Conservation (phyloP, 2,797 vertebrate species). For the Borostomias antarcticus region DNA sequence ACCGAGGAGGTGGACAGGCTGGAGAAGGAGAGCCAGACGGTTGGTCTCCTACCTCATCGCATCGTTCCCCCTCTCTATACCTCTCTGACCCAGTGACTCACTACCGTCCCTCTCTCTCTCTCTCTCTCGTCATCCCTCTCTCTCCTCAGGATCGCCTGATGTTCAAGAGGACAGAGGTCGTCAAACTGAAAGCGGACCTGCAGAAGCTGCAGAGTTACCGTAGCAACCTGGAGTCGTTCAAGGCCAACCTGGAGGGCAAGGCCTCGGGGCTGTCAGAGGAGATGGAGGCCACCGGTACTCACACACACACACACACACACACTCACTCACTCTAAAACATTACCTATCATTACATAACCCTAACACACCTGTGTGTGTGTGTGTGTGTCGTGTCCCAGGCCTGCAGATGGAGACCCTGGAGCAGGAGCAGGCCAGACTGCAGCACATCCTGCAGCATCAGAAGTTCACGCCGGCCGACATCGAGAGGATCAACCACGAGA, state of each 20-base stretch:
- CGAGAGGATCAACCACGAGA: slow-evolving; percentile 92
- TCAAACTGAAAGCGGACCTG: slow-evolving; percentile 86
- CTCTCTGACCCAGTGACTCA: too few species aligned
- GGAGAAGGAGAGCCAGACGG: slow-evolving; percentile 89
- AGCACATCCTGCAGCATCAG: slow-evolving; percentile 85
- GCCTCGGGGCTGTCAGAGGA: slow-evolving; percentile 77
- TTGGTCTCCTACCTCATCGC: too few species aligned
- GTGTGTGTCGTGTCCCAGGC: slow-evolving; percentile 67
- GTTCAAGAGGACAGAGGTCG: slow-evolving; percentile 79
- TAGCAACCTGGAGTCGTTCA: slow-evolving; percentile 81
- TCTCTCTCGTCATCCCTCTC: too few species aligned
- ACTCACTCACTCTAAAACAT: background rate
- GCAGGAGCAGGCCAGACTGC: slow-evolving; percentile 83
- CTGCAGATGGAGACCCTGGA: slow-evolving; percentile 83
- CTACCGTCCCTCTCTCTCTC: too few species aligned
- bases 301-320: background rate
- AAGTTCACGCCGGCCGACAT: slow-evolving; percentile 93
- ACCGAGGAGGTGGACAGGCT: slow-evolving; percentile 84
- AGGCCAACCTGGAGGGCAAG: slow-evolving; percentile 80
- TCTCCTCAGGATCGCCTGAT: slow-evolving; percentile 85
- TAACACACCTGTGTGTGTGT: too few species aligned
- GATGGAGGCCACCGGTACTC: slow-evolving; percentile 81
- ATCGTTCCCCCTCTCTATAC: background rate
- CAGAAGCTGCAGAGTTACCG: slow-evolving; percentile 88
- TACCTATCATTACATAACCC: too few species aligned